Evolutionary conservation across 1,140 invertebrate species (phyloP).

Genomic region (Drosophila subobscura): DNA sequence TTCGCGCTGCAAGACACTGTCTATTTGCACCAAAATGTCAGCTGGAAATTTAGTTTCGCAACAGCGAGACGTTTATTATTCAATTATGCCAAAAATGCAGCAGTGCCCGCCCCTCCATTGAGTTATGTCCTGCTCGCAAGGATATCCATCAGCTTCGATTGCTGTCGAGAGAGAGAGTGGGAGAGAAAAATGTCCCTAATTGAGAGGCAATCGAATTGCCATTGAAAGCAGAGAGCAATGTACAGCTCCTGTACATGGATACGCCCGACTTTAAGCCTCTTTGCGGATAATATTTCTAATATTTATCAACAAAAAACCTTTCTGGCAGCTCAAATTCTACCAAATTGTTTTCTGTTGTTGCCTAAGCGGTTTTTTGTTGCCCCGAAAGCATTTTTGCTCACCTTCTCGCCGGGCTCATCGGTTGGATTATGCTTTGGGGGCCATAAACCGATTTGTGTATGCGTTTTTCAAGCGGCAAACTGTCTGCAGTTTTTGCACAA

Average conservation of each 20-base stretch:
- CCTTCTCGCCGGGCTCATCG: constrained; percentile 53
- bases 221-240: too few relatives aligned
- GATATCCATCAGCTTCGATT: constrained; percentile 4
- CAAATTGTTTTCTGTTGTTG: too few relatives aligned
- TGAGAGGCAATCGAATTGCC: too few relatives aligned
- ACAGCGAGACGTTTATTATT: constrained; percentile 56
- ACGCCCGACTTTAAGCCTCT: background rate
- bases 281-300: too few relatives aligned
- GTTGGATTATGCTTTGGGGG: constrained; percentile 40
- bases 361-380: constrained; percentile 5
- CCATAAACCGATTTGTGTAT: constrained; percentile 66
- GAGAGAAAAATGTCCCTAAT: too few relatives aligned
- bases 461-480: constrained; percentile 40
- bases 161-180: too few relatives aligned
- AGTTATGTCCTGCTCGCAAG: background rate
- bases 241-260: too few relatives aligned
- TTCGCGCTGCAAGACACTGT: constrained; percentile 1
- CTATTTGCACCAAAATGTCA: constrained; percentile 44
- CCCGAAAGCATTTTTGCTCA: background rate
- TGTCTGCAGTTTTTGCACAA: constrained; percentile 35
- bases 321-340: too few relatives aligned
- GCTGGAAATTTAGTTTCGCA: constrained; percentile 54
- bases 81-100: constrained; percentile 48
- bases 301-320: too few relatives aligned
- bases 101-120: background rate